Percentiles rank a stretch among this genome's conserved stretches.
phyloP scores from a whole-genome alignment of 1,140 invertebrate species.

The Stratiolaelaps scimitus region DNA sequence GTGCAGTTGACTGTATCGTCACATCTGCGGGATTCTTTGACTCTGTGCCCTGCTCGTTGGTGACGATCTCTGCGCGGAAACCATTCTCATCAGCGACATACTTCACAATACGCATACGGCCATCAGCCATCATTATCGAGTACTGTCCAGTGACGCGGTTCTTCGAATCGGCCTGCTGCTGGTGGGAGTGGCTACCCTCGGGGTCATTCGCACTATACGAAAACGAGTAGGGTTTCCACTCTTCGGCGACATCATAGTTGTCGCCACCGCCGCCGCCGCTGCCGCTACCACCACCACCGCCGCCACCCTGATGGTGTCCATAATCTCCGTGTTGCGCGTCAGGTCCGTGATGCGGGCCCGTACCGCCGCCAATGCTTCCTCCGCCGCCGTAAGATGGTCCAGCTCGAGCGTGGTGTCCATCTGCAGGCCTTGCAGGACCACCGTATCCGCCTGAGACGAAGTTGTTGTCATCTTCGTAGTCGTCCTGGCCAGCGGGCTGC shows the following conservation, averaged over 20 bases:
- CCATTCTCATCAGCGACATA: slow-evolving; percentile 37
- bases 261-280: neutral
- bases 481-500: neutral
- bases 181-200: slow-evolving; percentile 13
- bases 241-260: slow-evolving; percentile 14
- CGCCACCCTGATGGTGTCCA: neutral
- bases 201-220: slow-evolving; percentile 5
- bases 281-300: neutral
- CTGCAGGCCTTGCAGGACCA: too few species aligned
- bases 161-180: slow-evolving; percentile 21
- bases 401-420: too few species aligned
- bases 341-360: neutral
- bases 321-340: neutral
- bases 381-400: neutral
- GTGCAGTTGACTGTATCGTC: slow-evolving; percentile 10
- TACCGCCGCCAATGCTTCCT: neutral
- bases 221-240: slow-evolving; percentile 21
- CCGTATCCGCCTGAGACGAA: too few species aligned
- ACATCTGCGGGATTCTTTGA: slow-evolving; percentile 24
- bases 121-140: slow-evolving; percentile 36
- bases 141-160: slow-evolving; percentile 33
- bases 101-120: slow-evolving; percentile 35
- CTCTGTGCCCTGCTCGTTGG: slow-evolving; percentile 32
- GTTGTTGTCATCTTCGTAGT: neutral
- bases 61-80: slow-evolving; percentile 36